These are phyloP conservation scores for Tachina fera DNA, from an alignment of 2,888 invertebrate species.

Conservation along the genomic window DNA sequence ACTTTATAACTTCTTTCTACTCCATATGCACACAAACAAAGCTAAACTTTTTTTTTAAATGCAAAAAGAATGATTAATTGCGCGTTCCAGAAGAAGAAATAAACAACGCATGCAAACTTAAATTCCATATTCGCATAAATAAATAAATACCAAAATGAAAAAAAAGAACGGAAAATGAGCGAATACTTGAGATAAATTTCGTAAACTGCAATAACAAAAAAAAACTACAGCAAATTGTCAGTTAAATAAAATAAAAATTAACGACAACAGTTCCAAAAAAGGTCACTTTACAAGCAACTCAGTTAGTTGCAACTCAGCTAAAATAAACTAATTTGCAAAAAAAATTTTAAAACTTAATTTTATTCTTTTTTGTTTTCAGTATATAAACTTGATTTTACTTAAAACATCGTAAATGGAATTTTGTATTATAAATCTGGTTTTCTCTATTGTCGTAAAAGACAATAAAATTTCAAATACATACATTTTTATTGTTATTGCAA, in stretches of 20 bases:
- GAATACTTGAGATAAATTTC: conserved; percentile 35
- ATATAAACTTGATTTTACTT: background rate
- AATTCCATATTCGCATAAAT: conserved; percentile 51
- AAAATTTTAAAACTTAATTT: conserved; percentile 5
- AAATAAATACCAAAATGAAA: conserved; percentile 19
- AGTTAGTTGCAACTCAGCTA: background rate
- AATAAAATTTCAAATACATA: conserved; percentile 2
- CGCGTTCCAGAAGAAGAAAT: conserved; percentile 10
- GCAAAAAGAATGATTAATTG: conserved; percentile 48
- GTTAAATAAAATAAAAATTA: background rate
- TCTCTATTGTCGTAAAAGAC: background rate
- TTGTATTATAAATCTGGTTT: conserved; percentile 32
- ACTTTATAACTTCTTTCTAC: background rate
- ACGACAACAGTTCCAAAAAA: background rate
- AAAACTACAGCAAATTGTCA: background rate
- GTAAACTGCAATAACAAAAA: conserved; percentile 7
- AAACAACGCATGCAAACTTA: conserved; percentile 36
- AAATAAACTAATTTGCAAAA: conserved; percentile 22
- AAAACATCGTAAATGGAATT: conserved; percentile 7
- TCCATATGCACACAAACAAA: conserved; percentile 23
- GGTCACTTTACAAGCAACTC: conserved; percentile 14
- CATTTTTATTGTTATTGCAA: background rate
- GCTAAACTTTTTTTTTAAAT: conserved; percentile 33
- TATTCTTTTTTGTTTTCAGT: background rate
- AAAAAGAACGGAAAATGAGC: conserved; percentile 13